Conservation (phyloP, 2,797 vertebrate species). For the Ispidina picta region DNA sequence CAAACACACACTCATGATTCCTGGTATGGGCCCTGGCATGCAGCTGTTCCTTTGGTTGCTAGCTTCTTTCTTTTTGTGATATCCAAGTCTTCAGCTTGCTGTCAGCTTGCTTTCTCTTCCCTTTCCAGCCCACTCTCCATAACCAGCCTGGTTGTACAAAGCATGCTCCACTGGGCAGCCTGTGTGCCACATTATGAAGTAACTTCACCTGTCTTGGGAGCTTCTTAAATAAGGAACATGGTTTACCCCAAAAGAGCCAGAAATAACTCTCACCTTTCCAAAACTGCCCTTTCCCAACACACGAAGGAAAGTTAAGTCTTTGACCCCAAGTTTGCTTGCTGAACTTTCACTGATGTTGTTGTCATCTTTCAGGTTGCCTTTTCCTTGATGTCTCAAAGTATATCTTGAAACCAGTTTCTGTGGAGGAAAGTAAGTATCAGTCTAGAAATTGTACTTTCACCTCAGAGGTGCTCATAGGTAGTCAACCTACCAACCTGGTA, state of each 20-base stretch:
- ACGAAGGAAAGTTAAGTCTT: constrained; percentile 91
- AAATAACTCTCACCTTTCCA: constrained; percentile 87
- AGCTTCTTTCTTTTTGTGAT: neutral
- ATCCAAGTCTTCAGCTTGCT: neutral
- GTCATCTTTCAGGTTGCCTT: constrained; percentile 69
- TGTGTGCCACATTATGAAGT: neutral
- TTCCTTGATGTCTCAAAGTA: constrained; percentile 73
- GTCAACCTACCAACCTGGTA: neutral
- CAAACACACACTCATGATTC: neutral
- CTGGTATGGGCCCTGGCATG: neutral
- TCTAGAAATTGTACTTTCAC: neutral
- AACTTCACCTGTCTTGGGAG: neutral
- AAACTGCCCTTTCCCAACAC: constrained; percentile 98
- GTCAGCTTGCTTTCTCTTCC: neutral
- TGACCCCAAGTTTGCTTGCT: constrained; percentile 80
- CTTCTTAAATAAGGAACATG: neutral
- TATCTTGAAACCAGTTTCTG: constrained; percentile 77
- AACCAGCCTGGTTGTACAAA: neutral
- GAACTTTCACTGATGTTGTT: constrained; percentile 61
- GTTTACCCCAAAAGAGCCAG: neutral
- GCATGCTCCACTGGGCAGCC: neutral
- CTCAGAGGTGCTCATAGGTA: neutral
- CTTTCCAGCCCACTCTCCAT: neutral
- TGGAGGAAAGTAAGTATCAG: neutral
- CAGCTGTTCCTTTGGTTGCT: neutral